phyloP scores from a whole-genome alignment of 35 echinoderm and acorn worm genomes.

The Ptychodera flava region DNA sequence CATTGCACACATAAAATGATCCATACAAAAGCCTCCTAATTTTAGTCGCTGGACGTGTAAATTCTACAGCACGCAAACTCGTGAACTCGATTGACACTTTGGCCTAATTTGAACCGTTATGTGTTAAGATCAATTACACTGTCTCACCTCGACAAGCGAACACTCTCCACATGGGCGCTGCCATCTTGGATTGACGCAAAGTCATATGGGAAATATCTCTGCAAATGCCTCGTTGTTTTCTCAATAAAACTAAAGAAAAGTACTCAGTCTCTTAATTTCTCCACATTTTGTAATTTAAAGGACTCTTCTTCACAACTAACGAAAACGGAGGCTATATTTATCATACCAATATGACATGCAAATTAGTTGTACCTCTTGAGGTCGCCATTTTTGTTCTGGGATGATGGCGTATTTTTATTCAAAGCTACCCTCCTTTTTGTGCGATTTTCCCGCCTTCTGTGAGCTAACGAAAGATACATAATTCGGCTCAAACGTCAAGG shows the following conservation, averaged over 20 bases:
- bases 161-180: background rate
- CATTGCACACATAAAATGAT: too few species aligned
- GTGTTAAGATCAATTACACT: background rate
- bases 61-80: too few species aligned
- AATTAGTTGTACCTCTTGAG: conserved; percentile 1
- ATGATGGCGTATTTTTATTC: background rate
- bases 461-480: background rate
- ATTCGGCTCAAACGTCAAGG: background rate
- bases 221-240: too few species aligned
- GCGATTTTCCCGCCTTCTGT: background rate
- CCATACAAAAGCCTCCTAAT: too few species aligned
- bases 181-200: background rate
- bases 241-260: too few species aligned
- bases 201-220: background rate
- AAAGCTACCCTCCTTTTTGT: background rate
- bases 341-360: background rate
- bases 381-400: background rate
- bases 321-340: background rate
- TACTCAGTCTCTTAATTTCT: too few species aligned
- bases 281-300: too few species aligned
- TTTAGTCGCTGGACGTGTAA: too few species aligned
- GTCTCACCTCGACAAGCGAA: background rate
- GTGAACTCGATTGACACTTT: background rate
- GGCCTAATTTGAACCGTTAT: background rate
- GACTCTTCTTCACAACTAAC: too few species aligned